These are phyloP conservation scores for Thalassoma bifasciatum DNA, from an alignment of 2,113 vertebrate genomes.

Conservation along the genomic window DNA sequence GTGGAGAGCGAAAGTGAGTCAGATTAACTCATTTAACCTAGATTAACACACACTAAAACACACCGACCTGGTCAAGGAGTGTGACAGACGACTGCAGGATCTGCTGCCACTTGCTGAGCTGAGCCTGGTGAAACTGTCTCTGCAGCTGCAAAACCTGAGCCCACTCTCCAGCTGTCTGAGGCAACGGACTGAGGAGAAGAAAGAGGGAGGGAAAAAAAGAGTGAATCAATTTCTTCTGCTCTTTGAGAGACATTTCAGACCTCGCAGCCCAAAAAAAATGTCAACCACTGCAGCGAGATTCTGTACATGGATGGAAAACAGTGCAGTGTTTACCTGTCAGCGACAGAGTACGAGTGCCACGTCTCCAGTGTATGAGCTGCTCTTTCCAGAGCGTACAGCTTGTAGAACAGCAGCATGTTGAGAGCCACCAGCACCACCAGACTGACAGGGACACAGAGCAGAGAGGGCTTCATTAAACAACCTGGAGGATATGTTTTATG, in stretches of 20 bases:
- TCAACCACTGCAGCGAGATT: neutral
- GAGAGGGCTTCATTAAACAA: neutral
- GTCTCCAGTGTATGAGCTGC: conserved; percentile 91
- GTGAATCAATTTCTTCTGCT: too few species aligned
- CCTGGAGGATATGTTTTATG: neutral
- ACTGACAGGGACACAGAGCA: conserved; percentile 66
- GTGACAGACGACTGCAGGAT: conserved; percentile 90
- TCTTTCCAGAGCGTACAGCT: conserved; percentile 91
- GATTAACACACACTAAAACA: neutral
- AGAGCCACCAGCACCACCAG: conserved; percentile 89
- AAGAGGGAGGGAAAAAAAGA: neutral
- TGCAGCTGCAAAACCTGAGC: conserved; percentile 91
- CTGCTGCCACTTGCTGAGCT: conserved; percentile 91
- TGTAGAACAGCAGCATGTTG: conserved; percentile 92
- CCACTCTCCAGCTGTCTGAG: conserved; percentile 90
- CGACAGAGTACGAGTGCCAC: conserved; percentile 89
- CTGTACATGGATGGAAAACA: neutral
- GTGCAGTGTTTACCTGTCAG: conserved; percentile 83
- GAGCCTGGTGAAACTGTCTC: conserved; percentile 89
- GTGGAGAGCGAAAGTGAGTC: neutral
- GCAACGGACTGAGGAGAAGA: conserved; percentile 82
- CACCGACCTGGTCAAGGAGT: conserved; percentile 89
- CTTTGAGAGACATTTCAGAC: neutral
- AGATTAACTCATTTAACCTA: too few species aligned
- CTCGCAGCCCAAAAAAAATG: conserved; percentile 2